These are phyloP conservation scores for Trinectes maculatus DNA, from an alignment of 2,113 vertebrate genomes.

Conservation along the genomic window DNA sequence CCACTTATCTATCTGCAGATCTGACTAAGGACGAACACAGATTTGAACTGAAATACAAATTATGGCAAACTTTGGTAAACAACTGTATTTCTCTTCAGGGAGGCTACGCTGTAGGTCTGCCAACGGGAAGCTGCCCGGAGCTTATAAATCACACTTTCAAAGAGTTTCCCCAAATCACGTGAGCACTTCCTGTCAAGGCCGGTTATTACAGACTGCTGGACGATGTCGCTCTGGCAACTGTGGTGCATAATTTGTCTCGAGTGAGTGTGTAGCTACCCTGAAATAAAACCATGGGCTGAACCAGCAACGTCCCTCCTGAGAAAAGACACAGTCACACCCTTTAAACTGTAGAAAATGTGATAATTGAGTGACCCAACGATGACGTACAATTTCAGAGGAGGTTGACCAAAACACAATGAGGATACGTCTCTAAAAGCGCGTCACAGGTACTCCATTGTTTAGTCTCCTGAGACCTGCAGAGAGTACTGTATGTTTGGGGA, in stretches of 20 bases:
- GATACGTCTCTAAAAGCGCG: constrained; percentile 13
- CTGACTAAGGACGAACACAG: too few species aligned
- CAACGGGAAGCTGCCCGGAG: constrained; percentile 50
- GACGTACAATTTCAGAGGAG: constrained; percentile 33
- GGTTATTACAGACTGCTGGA: constrained; percentile 64
- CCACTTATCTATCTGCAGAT: too few species aligned
- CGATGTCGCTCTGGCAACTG: constrained; percentile 60
- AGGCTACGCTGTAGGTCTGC: constrained; percentile 67
- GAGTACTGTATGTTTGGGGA: constrained; percentile 44
- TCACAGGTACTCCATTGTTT: constrained; percentile 43
- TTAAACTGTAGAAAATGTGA: constrained; percentile 37
- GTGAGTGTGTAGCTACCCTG: constrained; percentile 41
- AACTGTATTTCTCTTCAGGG: not conserved
- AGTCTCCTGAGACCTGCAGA: constrained; percentile 46
- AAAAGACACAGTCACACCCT: constrained; percentile 8
- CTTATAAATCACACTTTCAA: constrained; percentile 64
- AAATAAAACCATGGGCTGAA: constrained; percentile 65
- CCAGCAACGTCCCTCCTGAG: constrained; percentile 33
- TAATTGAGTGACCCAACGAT: constrained; percentile 15
- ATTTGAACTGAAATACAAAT: not conserved
- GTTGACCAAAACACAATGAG: constrained; percentile 37
- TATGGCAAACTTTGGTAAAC: not conserved
- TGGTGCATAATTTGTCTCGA: constrained; percentile 64
- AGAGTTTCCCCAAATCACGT: constrained; percentile 60
- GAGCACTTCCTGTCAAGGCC: constrained; percentile 59